phyloP scores from a whole-genome alignment of 2,888 invertebrate genomes.

The Argyra leucocephala region DNA sequence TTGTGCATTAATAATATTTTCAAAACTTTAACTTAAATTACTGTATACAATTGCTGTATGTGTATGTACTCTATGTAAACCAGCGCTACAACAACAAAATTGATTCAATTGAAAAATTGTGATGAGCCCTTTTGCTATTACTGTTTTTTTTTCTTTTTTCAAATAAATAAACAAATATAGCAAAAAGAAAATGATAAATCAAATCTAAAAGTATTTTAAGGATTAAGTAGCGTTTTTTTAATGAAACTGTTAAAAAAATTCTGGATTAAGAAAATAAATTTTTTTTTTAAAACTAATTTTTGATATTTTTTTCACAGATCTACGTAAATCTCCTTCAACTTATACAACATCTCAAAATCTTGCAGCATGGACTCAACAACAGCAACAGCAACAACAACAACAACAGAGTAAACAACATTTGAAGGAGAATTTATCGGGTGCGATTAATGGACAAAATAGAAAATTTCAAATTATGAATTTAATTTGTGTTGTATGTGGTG shows the following conservation, averaged over 20 bases:
- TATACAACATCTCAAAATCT: not conserved
- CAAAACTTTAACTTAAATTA: not conserved
- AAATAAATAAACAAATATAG: not conserved
- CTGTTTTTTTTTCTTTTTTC: too few relatives aligned
- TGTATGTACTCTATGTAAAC: too few relatives aligned
- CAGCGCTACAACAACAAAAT: too few relatives aligned
- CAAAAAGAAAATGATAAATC: not conserved
- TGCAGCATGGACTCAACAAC: not conserved
- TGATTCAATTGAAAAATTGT: too few relatives aligned
- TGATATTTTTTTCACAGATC: conserved; percentile 2
- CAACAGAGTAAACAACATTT: not conserved
- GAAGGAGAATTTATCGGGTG: not conserved
- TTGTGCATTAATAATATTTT: conserved; percentile 1
- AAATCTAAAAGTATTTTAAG: not conserved
- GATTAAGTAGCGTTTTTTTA: not conserved
- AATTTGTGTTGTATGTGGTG: conserved; percentile 92
- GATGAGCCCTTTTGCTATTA: too few relatives aligned
- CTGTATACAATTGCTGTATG: too few relatives aligned
- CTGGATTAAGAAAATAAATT: not conserved
- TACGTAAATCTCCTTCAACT: not conserved
- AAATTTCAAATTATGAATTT: conserved; percentile 38
- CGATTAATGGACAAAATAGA: not conserved
- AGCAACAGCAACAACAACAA: not conserved
- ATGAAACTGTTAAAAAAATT: conserved; percentile 4
- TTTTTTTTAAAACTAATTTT: not conserved